Evolutionary conservation across 2,888 invertebrate genomes (phyloP).

Genomic region (Arrhopalites spinosus): DNA sequence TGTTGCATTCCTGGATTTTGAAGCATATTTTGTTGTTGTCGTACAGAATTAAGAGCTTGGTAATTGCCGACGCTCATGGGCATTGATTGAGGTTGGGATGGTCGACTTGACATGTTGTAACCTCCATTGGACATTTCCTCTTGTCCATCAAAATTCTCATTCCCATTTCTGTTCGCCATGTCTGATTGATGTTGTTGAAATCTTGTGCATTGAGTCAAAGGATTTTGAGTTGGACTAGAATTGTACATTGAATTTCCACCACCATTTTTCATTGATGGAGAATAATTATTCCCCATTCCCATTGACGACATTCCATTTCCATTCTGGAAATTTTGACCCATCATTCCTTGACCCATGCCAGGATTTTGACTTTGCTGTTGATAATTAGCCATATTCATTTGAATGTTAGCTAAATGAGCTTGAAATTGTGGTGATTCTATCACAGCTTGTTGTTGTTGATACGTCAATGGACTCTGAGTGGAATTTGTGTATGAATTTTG

Average conservation of each 20-base stretch:
- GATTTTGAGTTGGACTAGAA: background rate
- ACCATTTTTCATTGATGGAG: background rate
- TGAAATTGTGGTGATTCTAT: background rate
- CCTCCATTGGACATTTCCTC: background rate
- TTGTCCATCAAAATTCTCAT: background rate
- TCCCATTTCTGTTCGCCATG: background rate
- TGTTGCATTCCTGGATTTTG: background rate
- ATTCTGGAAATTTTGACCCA: too few relatives aligned
- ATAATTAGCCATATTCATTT: background rate
- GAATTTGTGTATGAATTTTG: background rate
- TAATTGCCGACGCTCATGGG: constrained; percentile 31
- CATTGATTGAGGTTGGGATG: background rate
- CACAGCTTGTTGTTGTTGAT: background rate
- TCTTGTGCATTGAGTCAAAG: background rate
- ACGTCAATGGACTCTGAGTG: background rate
- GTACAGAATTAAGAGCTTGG: constrained; percentile 29
- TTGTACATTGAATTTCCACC: background rate
- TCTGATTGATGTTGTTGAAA: background rate
- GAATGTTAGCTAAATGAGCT: too few relatives aligned
- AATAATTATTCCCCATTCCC: too few relatives aligned
- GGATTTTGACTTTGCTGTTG: too few relatives aligned
- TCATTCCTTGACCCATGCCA: too few relatives aligned
- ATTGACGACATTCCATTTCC: too few relatives aligned
- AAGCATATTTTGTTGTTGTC: background rate
- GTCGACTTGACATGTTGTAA: background rate